Evolutionary conservation across 2,888 invertebrate genomes (phyloP).

Genomic region (Amphipyra berbera): DNA sequence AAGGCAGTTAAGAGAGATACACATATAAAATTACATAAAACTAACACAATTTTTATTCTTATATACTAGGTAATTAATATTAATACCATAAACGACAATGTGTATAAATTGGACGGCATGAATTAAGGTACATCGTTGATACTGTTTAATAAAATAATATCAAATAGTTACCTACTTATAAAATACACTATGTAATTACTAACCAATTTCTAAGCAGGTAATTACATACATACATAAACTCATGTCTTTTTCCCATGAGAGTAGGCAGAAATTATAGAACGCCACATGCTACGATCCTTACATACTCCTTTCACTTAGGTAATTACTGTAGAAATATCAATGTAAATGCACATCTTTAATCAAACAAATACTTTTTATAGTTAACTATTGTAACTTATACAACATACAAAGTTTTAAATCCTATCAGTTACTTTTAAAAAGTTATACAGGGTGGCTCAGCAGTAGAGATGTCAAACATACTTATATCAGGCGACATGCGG

Average conservation of each 20-base stretch:
- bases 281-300: too few relatives aligned
- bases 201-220: constrained; percentile 7
- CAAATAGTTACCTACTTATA: background rate
- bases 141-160: constrained; percentile 23
- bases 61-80: constrained; percentile 19
- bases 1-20: constrained; percentile 35
- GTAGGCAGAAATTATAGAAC: too few relatives aligned
- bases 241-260: too few relatives aligned
- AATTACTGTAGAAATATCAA: constrained; percentile 2
- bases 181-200: background rate
- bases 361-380: too few relatives aligned
- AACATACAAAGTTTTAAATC: background rate
- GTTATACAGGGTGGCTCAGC: too few relatives aligned
- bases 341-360: background rate
- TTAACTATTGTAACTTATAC: too few relatives aligned
- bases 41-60: constrained; percentile 30
- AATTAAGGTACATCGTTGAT: constrained; percentile 50
- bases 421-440: too few relatives aligned
- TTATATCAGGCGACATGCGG: background rate
- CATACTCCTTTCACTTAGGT: too few relatives aligned
- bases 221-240: too few relatives aligned
- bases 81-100: constrained; percentile 1
- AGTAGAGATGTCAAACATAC: background rate
- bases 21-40: constrained; percentile 30
- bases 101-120: constrained; percentile 52